Percentiles rank a stretch among this genome's conserved stretches.
These are phyloP conservation scores for Centropyge bicolor DNA, from an alignment of 2,797 vertebrate genomes.

Conservation along the genomic window DNA sequence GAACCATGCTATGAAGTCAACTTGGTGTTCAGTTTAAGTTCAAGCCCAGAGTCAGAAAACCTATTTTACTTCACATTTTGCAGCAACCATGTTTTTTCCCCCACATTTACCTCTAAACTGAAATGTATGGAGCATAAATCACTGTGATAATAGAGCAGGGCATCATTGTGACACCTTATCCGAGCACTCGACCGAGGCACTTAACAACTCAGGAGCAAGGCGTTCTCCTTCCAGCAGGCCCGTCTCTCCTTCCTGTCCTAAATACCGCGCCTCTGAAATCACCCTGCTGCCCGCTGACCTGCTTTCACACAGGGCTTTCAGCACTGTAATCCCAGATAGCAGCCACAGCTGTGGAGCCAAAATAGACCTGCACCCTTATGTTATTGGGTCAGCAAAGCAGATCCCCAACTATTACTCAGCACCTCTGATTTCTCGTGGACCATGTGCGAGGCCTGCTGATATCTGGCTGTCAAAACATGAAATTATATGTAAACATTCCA, in stretches of 20 bases:
- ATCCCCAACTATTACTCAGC: constrained; percentile 74
- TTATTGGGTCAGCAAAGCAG: constrained; percentile 70
- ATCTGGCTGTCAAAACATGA: constrained; percentile 2
- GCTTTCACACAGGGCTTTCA: constrained; percentile 81
- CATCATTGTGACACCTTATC: constrained; percentile 56
- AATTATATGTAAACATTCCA: constrained; percentile 6
- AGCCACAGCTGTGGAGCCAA: constrained; percentile 80
- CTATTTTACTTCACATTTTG: constrained; percentile 17
- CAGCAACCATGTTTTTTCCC: constrained; percentile 8
- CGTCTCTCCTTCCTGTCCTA: constrained; percentile 68
- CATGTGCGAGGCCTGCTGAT: constrained; percentile 20
- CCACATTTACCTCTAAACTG: background rate
- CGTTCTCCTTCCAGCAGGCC: constrained; percentile 42
- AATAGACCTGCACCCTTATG: constrained; percentile 74
- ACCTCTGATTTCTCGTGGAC: constrained; percentile 54
- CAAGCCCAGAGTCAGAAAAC: background rate
- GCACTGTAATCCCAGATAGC: constrained; percentile 74
- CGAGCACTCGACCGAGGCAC: constrained; percentile 43
- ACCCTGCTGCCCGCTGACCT: constrained; percentile 75
- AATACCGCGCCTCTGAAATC: constrained; percentile 75
- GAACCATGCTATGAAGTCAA: background rate
- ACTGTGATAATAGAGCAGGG: background rate
- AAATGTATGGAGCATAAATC: background rate
- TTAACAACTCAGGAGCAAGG: constrained; percentile 48
- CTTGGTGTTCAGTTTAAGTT: too few relatives aligned